Evolutionary conservation across 2,888 invertebrate species (phyloP).

Genomic region (Nephrotoma guestfalica): DNA sequence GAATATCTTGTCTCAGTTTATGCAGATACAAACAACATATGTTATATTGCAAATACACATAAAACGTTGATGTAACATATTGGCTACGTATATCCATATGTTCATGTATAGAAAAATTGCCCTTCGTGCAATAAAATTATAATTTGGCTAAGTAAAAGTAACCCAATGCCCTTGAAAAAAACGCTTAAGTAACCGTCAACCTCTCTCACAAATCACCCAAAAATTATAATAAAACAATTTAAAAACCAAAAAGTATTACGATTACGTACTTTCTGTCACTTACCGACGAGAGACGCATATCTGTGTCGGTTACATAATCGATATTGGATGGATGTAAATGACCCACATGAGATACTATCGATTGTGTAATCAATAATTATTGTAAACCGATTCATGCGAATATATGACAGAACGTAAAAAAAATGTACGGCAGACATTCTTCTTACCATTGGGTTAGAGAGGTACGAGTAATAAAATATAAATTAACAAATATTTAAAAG

Average conservation of each 20-base stretch:
- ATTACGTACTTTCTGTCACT: neutral
- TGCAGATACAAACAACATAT: neutral
- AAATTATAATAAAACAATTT: neutral
- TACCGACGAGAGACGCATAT: neutral
- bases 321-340: neutral
- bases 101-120: too few species aligned
- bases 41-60: neutral
- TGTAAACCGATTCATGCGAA: neutral
- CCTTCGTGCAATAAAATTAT: neutral
- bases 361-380: neutral
- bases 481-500: neutral
- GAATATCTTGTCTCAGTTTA: neutral
- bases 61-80: neutral
- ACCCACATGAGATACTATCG: neutral
- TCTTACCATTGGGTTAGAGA: neutral
- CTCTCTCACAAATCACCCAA: neutral
- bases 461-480: neutral
- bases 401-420: neutral
- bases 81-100: neutral
- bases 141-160: neutral
- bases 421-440: neutral
- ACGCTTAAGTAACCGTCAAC: neutral
- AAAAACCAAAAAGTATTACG: neutral
- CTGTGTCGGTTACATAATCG: neutral
- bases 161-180: neutral